Evolutionary conservation across 2,113 vertebrate species (phyloP).

Genomic region (Myotis yumanensis): DNA sequence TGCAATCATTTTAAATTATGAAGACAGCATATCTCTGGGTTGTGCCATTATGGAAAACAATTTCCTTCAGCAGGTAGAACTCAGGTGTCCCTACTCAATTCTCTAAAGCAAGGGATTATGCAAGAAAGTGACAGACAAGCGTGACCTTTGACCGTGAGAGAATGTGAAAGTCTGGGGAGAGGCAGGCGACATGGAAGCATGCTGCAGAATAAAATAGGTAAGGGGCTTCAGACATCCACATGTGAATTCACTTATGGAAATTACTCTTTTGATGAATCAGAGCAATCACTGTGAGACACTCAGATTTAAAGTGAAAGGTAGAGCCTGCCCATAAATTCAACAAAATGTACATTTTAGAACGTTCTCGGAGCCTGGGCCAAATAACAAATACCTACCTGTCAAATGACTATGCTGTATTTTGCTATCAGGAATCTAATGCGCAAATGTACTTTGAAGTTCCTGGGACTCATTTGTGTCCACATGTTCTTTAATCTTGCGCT

Average conservation of each 20-base stretch:
- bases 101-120: not conserved
- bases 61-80: not conserved
- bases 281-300: constrained; percentile 35
- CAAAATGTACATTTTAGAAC: constrained; percentile 8
- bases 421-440: constrained; percentile 38
- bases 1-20: not conserved
- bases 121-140: constrained; percentile 1
- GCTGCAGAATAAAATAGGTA: not conserved
- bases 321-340: constrained; percentile 53
- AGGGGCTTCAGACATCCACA: not conserved
- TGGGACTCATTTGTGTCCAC: constrained; percentile 29
- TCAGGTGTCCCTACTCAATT: not conserved
- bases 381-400: constrained; percentile 36
- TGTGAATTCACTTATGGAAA: constrained; percentile 66
- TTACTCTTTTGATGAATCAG: constrained; percentile 39
- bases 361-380: not conserved
- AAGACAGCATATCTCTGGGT: not conserved
- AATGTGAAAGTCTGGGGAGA: not conserved
- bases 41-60: not conserved
- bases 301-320: constrained; percentile 48
- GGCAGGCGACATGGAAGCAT: not conserved
- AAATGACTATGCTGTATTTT: not conserved
- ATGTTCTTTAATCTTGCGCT: not conserved
- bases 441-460: constrained; percentile 58
- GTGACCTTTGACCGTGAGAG: not conserved